Base-by-base conservation (phyloP, 2,797 vertebrate species). In the Muraenolepis orangiensis region DNA sequence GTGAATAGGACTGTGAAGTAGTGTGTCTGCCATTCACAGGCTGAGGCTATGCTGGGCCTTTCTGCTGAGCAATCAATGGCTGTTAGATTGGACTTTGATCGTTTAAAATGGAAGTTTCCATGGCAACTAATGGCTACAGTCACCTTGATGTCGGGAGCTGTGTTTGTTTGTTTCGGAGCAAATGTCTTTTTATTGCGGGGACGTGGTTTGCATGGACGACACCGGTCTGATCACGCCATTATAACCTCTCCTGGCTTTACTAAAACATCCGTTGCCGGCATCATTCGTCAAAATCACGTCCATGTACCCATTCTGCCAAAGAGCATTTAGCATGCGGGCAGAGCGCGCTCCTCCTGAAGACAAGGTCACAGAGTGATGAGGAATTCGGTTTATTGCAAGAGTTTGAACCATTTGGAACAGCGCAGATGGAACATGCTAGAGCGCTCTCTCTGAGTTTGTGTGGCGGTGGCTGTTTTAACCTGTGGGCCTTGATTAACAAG, bases 71-170 rank as follows among this genome's bases (percentile, higher is more conserved):
- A 66, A 71, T 20, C 18, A 71, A 72, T 76, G 73, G 71, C 72
- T 77, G 64, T 64, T 71, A 34, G 57, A 71, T 34, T 87, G 84
- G 88, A 90, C 87, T 90, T 89, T 89, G 86, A 81, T 64, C 57
- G 4, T 82, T 87, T 86, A 79, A 75, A 78, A n/a, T n/a, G 74
- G 80, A 81, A 77, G 80, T 70, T 89, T 78, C 85, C 88, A 10
- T 81, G 74, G 86, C 78, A 90, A 90, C 87, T 66, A 82, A 85
- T 75, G 79, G 66, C 80, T 78, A 40, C 8, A 5, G 38, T 74
- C 86, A 87, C 83, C 82, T 85, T 77, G 72, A 83, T 73, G 74
- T 72, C n/a, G 81, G 74, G 66, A 73, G 75, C 28, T 26, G 68
- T 78, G 72, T n/a, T n/a, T 87, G 78, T 86, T 90, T 88, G 82